Base-by-base conservation (phyloP, 2,888 invertebrate species). In the Folsomia candida region DNA sequence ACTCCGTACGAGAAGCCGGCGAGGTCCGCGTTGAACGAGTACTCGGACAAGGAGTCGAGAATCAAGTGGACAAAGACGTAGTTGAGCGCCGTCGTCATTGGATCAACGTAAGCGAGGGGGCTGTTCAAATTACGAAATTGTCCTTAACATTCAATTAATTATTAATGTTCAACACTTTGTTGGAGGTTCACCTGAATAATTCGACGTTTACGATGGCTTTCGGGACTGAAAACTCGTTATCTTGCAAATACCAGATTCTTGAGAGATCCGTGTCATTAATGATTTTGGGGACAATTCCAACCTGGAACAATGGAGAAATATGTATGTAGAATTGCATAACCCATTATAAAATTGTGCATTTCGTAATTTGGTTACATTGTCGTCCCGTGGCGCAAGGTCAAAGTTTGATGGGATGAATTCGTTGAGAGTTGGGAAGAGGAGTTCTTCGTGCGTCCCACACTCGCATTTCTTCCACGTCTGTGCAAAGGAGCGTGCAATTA, bases 221-320 rank as follows among this genome's bases (percentile, higher is more conserved):
- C 0, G 98, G 98, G 71, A 96, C 85, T 11, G 89, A 84, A 82
- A 92, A 98, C 82, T 93, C 92, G 80, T 91, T 90, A 83, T 98
- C 98, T 82, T 94, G 93, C 81, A 94, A 94, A 84, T 90, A 96
- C 97, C 97, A 98, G 0, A 95, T 85, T 69, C 96, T 86, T 80
- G 91, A 87, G 58, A 92, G 85, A 0, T 90, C 87, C 0, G 91
- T 90, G 81, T 96, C 94, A 86, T 90, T 88, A 69, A 93, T 87
- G 66, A 93, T 54, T n/a, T 58, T 26, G 4, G 73, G 73, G 24
- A 60, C 28, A 26, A 28, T 70, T n/a, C 65, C 66, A 58, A 57
- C 25, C 29, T 59, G 60, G 2, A 62, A 59, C 26, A 60, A 60
- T 60, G n/a, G n/a, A n/a, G n/a, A n/a, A 14, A 72, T 61, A 73